These are phyloP conservation scores for Cepaea hortensis DNA, from an alignment of 2,888 invertebrate species.

Conservation along the genomic window DNA sequence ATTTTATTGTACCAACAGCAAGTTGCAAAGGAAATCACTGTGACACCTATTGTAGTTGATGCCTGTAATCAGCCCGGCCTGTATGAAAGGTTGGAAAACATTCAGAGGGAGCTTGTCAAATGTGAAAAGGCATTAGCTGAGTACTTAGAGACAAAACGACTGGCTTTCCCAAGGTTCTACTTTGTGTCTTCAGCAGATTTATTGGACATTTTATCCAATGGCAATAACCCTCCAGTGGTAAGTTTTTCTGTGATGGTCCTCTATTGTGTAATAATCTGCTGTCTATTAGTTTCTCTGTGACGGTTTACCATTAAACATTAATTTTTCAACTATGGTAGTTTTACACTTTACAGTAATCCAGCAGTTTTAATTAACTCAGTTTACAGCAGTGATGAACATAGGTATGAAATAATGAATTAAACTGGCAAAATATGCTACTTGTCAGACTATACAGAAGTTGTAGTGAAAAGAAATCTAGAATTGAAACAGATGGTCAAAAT, in stretches of 20 bases:
- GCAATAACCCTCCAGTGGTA: conserved; percentile 88
- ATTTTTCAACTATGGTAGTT: too few species aligned
- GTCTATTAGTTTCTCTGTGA: too few species aligned
- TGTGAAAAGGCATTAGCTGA: conserved; percentile 98
- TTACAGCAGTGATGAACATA: too few species aligned
- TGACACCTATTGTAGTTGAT: conserved; percentile 90
- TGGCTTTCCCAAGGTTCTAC: conserved; percentile 97
- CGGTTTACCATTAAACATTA: too few species aligned
- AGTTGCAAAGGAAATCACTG: conserved; percentile 85
- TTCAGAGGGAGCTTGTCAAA: conserved; percentile 89
- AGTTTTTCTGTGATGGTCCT: conserved; percentile 43
- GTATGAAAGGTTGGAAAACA: conserved; percentile 85
- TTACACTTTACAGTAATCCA: too few species aligned
- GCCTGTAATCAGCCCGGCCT: conserved; percentile 91
- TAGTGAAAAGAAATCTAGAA: too few species aligned
- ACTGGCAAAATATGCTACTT: too few species aligned
- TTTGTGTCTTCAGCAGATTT: conserved; percentile 97
- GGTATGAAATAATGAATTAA: too few species aligned
- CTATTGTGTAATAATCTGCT: too few species aligned
- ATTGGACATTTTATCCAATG: conserved; percentile 94
- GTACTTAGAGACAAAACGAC: conserved; percentile 95
- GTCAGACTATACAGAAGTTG: too few species aligned
- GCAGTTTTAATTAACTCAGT: too few species aligned
- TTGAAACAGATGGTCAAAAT: too few species aligned
- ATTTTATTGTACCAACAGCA: conserved; percentile 77